Conservation (phyloP, 1,140 invertebrate genomes). For the Drosophila azteca region DNA sequence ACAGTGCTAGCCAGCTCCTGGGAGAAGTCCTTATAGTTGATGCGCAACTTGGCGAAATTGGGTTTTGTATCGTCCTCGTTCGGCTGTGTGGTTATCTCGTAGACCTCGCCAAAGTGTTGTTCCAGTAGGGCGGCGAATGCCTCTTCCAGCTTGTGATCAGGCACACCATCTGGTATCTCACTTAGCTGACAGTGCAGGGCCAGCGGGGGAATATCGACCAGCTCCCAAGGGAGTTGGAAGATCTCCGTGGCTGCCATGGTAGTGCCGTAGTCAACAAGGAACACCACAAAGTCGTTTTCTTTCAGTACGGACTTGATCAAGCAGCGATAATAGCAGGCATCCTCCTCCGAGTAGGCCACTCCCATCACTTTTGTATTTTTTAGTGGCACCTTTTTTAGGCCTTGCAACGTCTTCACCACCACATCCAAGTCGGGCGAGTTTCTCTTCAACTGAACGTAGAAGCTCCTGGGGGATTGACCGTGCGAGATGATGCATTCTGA, state of each 20-base stretch:
- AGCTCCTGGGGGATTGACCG: constrained; percentile 87
- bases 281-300: constrained; percentile 85
- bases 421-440: constrained; percentile 86
- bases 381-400: constrained; percentile 41
- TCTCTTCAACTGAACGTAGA: constrained; percentile 88
- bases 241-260: constrained; percentile 86
- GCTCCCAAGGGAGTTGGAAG: constrained; percentile 86
- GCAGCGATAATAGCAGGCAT: constrained; percentile 89
- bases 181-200: constrained; percentile 86
- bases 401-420: constrained; percentile 85
- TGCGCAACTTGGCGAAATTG: constrained; percentile 50
- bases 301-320: constrained; percentile 86
- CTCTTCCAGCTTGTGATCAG: constrained; percentile 51
- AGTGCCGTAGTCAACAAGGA: constrained; percentile 90
- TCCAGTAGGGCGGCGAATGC: constrained; percentile 65
- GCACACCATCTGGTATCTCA: constrained; percentile 49
- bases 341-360: constrained; percentile 88
- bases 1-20: constrained; percentile 67
- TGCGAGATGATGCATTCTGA: constrained; percentile 85
- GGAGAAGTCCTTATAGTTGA: constrained; percentile 71
- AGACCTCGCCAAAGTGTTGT: constrained; percentile 76
- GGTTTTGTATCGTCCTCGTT: constrained; percentile 14
- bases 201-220: constrained; percentile 85
- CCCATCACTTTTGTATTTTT: constrained; percentile 72
- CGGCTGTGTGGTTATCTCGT: constrained; percentile 57